Base-by-base conservation (phyloP, 2,888 invertebrate species). In the Deroplatys truncata region DNA sequence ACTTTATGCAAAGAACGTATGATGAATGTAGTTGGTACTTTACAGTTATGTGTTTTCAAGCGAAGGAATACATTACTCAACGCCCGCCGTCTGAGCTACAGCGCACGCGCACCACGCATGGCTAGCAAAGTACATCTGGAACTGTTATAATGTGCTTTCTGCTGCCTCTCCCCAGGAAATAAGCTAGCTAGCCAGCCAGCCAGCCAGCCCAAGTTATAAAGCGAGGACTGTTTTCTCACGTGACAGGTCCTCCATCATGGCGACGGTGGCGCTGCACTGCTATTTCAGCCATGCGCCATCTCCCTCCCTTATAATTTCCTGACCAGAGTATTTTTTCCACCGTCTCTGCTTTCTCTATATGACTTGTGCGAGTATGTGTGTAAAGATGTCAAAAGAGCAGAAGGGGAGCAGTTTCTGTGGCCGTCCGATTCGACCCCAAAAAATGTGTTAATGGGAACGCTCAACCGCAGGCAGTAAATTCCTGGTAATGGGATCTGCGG, bases 201-300 rank as follows among this genome's bases (percentile, higher is more conserved):
- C 56, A 56, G 20, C 56, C 56, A 72, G 56, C 20, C 20, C 56
- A 72, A 72, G 56, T 72, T 72, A 72, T 72, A 72, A 72, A 72
- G 56, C 56, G 86, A 72, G 86, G 31, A 82, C 29, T 86, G 86
- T 86, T 86, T 82, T 49, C 86, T 86, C 86, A n/a, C 28, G 29
- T 86, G 86, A 86, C 86, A 86, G 86, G 86, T 86, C 20, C 86
- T 86, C 82, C 86, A 86, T 86, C 86, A 86, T 31, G 35, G n/a
- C 20, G 43, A n/a, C 56, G 8, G 56, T 56, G 56, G 56, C 20
- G 56, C 56, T 72, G 56, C 56, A 20, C 56, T 72, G 56, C 56
- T 72, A 72, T 72, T 72, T 72, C 56, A 72, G 20, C 56, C 56
- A 56, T 56, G 56, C 56, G 56, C 56, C 56, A 20, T 72, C 56